Conservation (phyloP, 1,140 invertebrate species). For the Pararge aegeria region DNA sequence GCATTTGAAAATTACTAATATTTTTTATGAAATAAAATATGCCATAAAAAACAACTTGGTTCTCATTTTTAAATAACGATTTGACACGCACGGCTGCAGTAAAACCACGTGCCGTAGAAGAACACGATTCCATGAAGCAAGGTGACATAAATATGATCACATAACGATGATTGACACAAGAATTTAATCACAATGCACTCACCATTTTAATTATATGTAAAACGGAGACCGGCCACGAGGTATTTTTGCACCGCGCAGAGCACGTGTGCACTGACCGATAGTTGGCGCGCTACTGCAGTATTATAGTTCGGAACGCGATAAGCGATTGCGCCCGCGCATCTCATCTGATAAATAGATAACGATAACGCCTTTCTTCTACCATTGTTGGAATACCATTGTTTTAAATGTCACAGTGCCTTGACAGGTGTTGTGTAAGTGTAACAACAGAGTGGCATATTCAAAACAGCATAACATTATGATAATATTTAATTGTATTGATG, state of each 20-base stretch:
- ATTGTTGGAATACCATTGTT: neutral
- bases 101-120: neutral
- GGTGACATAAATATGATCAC: neutral
- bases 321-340: slow-evolving; percentile 54
- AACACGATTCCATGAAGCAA: neutral
- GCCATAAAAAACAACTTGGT: neutral
- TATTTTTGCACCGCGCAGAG: slow-evolving; percentile 21
- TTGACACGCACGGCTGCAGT: neutral
- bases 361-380: slow-evolving; percentile 17
- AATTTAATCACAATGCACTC: slow-evolving; percentile 35
- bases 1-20: neutral
- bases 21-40: neutral
- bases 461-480: neutral
- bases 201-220: slow-evolving; percentile 45
- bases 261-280: slow-evolving; percentile 33
- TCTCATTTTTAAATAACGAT: neutral
- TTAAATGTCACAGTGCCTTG: neutral
- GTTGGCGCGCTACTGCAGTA: slow-evolving; percentile 40
- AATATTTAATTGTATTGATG: neutral
- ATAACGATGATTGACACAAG: slow-evolving; percentile 7
- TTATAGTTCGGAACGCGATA: slow-evolving; percentile 31
- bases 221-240: slow-evolving; percentile 42
- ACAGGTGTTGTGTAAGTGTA: neutral
- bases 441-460: neutral
- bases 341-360: slow-evolving; percentile 42